phyloP scores from a whole-genome alignment of 2,797 vertebrate species.

The Argyrosomus regius region DNA sequence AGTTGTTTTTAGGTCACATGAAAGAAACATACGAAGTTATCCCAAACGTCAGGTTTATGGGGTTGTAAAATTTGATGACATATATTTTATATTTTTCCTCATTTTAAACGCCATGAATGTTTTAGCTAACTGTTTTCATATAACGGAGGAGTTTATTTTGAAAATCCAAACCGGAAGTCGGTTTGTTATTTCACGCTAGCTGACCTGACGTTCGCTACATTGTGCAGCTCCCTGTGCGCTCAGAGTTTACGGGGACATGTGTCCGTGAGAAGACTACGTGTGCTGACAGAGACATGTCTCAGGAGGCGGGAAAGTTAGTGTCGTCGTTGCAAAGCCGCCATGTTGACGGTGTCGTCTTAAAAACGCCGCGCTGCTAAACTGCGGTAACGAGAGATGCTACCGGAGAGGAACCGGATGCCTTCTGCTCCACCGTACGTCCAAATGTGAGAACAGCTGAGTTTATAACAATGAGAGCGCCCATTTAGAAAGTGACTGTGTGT shows the following conservation, averaged over 20 bases:
- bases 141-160: conserved; percentile 35
- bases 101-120: no score
- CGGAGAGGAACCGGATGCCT: not conserved
- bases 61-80: not conserved
- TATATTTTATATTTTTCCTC: not conserved
- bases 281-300: not conserved
- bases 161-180: conserved; percentile 27
- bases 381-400: conserved; percentile 1
- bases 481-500: not conserved
- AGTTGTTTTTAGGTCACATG: not conserved
- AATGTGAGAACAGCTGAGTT: not conserved
- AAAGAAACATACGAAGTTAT: not conserved
- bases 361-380: not conserved
- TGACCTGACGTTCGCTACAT: not conserved
- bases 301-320: not conserved
- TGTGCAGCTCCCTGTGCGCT: not conserved
- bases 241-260: accelerated
- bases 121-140: not conserved
- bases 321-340: not conserved
- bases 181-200: conserved; percentile 1
- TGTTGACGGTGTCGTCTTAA: not conserved
- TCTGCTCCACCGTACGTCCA: not conserved
- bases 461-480: not conserved
- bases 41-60: not conserved
- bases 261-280: not conserved